phyloP scores from a whole-genome alignment of 1,140 invertebrate genomes.

The Bombus huntii region DNA sequence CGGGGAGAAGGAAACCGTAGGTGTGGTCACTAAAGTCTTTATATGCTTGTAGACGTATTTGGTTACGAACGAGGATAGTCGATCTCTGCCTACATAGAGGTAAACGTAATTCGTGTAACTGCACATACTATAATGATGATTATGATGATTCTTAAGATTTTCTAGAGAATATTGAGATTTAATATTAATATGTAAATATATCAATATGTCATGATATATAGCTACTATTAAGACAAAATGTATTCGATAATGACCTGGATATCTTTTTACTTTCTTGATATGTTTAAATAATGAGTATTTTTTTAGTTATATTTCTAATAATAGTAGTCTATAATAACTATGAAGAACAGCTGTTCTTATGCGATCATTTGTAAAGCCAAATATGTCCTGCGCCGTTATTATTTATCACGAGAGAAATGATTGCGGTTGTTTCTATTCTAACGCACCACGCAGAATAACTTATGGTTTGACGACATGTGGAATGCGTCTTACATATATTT shows the following conservation, averaged over 20 bases:
- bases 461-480: conserved; percentile 27
- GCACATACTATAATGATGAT: neutral
- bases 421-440: conserved; percentile 26
- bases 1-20: conserved; percentile 50
- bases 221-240: neutral
- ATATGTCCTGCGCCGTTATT: conserved; percentile 37
- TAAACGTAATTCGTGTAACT: conserved; percentile 55
- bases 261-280: neutral
- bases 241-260: neutral
- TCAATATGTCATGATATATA: no score
- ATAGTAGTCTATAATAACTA: no score
- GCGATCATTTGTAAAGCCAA: conserved; percentile 26
- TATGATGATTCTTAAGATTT: neutral
- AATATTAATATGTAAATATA: neutral
- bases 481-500: conserved; percentile 42
- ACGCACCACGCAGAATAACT: conserved; percentile 29
- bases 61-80: conserved; percentile 73
- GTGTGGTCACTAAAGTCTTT: conserved; percentile 71
- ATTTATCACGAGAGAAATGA: conserved; percentile 46
- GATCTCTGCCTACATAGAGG: conserved; percentile 59
- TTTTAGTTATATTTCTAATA: neutral
- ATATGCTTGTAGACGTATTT: conserved; percentile 74
- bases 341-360: conserved; percentile 9
- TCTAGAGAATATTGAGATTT: neutral
- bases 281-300: neutral